These are phyloP conservation scores for Oriolus oriolus DNA, from an alignment of 2,113 vertebrate species.

Conservation along the genomic window DNA sequence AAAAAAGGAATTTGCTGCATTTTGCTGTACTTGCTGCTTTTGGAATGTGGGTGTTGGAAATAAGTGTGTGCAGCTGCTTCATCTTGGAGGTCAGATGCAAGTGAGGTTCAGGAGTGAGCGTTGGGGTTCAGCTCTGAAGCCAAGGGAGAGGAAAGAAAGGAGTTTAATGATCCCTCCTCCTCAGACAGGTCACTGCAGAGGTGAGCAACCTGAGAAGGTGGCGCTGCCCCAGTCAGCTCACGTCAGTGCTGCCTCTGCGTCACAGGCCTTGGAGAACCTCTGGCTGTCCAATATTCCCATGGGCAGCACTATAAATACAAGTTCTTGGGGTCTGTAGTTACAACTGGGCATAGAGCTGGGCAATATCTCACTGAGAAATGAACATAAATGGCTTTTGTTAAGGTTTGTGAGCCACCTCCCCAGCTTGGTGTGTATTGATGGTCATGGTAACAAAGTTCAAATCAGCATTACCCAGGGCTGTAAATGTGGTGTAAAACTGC, in stretches of 20 bases:
- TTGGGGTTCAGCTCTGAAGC: not conserved
- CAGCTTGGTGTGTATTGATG: not conserved
- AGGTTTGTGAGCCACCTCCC: not conserved
- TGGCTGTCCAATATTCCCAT: rapidly evolving
- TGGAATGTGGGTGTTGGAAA: not conserved
- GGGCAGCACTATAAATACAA: not conserved
- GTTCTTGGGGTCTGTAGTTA: not conserved
- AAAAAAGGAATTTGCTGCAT: not conserved
- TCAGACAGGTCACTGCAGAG: not conserved
- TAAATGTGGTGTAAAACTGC: not conserved
- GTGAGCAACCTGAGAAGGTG: not conserved
- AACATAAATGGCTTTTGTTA: not conserved
- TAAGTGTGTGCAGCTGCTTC: not conserved
- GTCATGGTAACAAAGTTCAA: not conserved
- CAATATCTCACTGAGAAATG: not conserved
- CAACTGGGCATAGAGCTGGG: not conserved
- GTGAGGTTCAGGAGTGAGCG: not conserved
- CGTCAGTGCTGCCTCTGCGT: not conserved
- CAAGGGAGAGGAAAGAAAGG: not conserved
- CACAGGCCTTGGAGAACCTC: not conserved
- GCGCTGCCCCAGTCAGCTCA: not conserved
- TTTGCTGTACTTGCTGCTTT: not conserved
- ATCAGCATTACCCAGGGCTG: not conserved
- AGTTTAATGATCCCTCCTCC: not conserved
- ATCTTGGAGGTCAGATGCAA: not conserved